A percentile compares a stretch with the other conserved stretches of the same genome.
Evolutionary conservation across 1,140 invertebrate genomes (phyloP).

Genomic region (Drosophila seguyi): DNA sequence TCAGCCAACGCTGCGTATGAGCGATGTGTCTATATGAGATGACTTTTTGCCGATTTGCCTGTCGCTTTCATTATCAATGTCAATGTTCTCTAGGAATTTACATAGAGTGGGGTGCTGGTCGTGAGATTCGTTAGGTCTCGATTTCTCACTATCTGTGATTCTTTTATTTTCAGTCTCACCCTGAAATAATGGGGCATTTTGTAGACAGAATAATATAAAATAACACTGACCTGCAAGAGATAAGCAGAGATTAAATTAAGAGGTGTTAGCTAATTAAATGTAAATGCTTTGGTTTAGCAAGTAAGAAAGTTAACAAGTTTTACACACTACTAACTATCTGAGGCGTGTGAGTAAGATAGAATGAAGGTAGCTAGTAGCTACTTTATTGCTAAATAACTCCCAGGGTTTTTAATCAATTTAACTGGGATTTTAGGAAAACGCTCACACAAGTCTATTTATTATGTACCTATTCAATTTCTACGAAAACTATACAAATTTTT

Average conservation of each 20-base stretch:
- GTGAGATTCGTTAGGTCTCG: constrained; percentile 5
- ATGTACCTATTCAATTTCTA: neutral
- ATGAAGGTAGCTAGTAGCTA: too few relatives aligned
- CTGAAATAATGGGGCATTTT: constrained; percentile 24
- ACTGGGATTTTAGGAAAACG: too few relatives aligned
- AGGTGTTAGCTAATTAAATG: neutral
- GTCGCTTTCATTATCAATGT: constrained; percentile 73
- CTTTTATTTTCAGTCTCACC: constrained; percentile 9
- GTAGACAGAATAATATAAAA: constrained; percentile 24
- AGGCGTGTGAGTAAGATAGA: neutral
- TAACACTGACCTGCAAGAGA: neutral
- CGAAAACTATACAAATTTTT: fast-evolving
- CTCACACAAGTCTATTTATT: too few relatives aligned
- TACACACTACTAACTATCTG: neutral
- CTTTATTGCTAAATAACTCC: neutral
- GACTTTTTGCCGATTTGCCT: constrained; percentile 38
- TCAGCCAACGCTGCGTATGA: constrained; percentile 57
- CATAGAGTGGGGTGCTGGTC: neutral
- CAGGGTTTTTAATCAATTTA: neutral
- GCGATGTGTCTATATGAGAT: constrained; percentile 36
- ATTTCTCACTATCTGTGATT: constrained; percentile 14
- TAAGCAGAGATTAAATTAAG: too few relatives aligned
- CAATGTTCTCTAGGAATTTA: constrained; percentile 42
- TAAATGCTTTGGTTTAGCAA: neutral
- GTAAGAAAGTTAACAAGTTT: neutral